Evolutionary conservation across 2,113 vertebrate species (phyloP).

Genomic region (Brachyhypopomus occidentalis): DNA sequence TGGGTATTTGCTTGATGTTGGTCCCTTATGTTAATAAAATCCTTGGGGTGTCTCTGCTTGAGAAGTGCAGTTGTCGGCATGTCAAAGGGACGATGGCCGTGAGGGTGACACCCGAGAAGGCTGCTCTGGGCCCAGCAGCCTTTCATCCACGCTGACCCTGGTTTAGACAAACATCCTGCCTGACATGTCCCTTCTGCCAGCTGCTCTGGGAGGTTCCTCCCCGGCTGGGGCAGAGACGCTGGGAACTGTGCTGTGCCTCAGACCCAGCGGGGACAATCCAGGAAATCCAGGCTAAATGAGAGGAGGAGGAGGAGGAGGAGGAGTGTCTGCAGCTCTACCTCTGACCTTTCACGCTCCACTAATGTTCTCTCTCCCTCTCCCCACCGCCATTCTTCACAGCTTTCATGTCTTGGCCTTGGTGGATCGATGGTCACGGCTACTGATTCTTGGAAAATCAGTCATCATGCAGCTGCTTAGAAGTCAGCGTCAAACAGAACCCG

Average conservation of each 20-base stretch:
- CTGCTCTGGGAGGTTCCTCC: constrained; percentile 59
- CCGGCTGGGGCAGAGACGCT: constrained; percentile 13
- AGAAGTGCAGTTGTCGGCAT: constrained; percentile 5
- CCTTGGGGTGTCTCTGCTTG: constrained; percentile 50
- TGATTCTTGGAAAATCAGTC: constrained; percentile 24
- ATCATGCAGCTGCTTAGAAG: constrained; percentile 19
- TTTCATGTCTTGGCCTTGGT: constrained; percentile 13
- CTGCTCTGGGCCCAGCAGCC: background rate
- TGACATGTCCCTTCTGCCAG: constrained; percentile 59
- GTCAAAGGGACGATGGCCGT: constrained; percentile 34
- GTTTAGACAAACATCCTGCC: constrained; percentile 66
- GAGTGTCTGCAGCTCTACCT: background rate
- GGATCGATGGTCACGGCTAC: constrained; percentile 9
- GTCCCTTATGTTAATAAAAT: constrained; percentile 50
- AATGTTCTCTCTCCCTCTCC: constrained; percentile 35
- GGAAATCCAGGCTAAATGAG: background rate
- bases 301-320: background rate
- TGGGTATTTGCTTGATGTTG: constrained; percentile 45
- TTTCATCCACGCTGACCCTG: constrained; percentile 64
- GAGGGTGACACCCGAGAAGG: constrained; percentile 48
- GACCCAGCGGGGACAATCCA: constrained; percentile 18
- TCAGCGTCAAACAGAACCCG: background rate
- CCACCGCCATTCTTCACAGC: background rate
- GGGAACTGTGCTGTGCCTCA: constrained; percentile 7
- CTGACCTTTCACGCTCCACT: constrained; percentile 18